These are phyloP conservation scores for Corythornis madagascariensis DNA, from an alignment of 2,113 vertebrate species.

Conservation along the genomic window DNA sequence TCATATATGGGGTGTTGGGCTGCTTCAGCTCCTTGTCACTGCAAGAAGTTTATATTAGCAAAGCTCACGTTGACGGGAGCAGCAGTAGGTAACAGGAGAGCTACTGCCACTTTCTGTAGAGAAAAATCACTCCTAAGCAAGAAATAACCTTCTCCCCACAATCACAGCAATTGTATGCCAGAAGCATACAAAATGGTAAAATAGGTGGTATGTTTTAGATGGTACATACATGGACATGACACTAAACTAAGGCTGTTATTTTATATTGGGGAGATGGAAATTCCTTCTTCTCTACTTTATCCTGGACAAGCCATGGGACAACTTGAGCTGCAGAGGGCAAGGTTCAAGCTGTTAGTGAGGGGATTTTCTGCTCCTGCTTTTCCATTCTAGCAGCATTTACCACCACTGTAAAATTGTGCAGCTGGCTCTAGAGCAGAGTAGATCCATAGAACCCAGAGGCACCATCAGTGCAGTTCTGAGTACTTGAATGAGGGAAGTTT, in stretches of 20 bases:
- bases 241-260: neutral
- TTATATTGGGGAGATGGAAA: neutral
- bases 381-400: neutral
- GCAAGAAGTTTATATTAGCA: slow-evolving; percentile 9
- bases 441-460: neutral
- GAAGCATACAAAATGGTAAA: neutral
- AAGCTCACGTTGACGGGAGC: neutral
- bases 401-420: neutral
- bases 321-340: neutral
- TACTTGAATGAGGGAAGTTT: neutral
- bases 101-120: neutral
- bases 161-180: neutral
- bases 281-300: neutral
- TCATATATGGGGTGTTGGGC: neutral
- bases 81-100: neutral
- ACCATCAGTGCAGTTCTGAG: neutral
- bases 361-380: neutral
- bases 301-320: neutral
- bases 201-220: neutral
- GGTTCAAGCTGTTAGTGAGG: neutral
- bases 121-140: neutral
- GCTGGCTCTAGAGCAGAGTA: neutral
- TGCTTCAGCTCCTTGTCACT: slow-evolving; percentile 20
- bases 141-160: neutral
- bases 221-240: neutral